Conservation (phyloP, 2,888 invertebrate genomes). For the Drosophila koepferae region DNA sequence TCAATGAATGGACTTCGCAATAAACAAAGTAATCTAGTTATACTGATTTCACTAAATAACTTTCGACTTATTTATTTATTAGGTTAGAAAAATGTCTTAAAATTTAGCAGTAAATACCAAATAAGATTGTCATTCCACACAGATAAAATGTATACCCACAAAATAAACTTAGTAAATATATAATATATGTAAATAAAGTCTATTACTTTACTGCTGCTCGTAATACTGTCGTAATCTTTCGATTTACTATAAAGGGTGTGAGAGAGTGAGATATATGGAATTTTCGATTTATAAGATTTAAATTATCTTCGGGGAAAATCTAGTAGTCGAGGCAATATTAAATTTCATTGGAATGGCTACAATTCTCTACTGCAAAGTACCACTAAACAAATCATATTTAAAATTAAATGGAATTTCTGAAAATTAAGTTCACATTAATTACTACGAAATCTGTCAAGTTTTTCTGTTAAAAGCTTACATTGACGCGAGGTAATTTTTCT, state of each 20-base stretch:
- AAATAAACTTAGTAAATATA: slow-evolving; percentile 55
- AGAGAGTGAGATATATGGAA: neutral
- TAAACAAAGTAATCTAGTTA: slow-evolving; percentile 46
- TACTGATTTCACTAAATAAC: slow-evolving; percentile 37
- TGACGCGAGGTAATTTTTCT: neutral
- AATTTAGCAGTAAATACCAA: slow-evolving; percentile 53
- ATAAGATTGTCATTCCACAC: slow-evolving; percentile 61
- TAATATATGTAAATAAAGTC: slow-evolving; percentile 21
- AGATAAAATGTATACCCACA: slow-evolving; percentile 50
- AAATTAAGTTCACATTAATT: neutral
- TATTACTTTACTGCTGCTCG: slow-evolving; percentile 4
- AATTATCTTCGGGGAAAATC: neutral
- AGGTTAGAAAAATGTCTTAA: slow-evolving; percentile 57
- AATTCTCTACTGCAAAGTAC: neutral
- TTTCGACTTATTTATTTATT: slow-evolving; percentile 57
- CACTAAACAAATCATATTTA: neutral
- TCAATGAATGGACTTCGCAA: slow-evolving; percentile 74
- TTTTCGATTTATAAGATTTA: neutral
- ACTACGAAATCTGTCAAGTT: neutral
- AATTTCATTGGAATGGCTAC: neutral
- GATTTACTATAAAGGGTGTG: neutral
- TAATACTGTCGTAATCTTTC: neutral
- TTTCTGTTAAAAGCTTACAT: neutral
- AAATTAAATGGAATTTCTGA: neutral
- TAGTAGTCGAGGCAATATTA: neutral